Evolutionary conservation across 2,113 vertebrate genomes (phyloP), one percentile per base, ranked within the genome.

Genomic region (Anseranas semipalmata): DNA sequence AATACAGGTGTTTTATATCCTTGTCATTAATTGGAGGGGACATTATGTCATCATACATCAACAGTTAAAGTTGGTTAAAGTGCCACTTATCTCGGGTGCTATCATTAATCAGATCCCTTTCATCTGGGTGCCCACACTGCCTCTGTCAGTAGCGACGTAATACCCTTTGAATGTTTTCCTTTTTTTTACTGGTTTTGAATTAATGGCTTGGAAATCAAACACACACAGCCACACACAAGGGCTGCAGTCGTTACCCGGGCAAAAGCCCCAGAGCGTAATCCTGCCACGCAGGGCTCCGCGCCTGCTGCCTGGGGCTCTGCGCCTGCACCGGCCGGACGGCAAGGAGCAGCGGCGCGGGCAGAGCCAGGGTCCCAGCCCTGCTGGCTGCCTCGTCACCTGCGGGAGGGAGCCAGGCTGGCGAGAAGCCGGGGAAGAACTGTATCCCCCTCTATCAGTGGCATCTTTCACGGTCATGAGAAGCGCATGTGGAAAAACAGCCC

Each of bases 21-120:
- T 97, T 98, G 97, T 95, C 98, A 98, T 98, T 98, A 98, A 98
- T 98, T 97, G 98, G 97, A 98, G 97, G 97, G 98, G 98, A 98
- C 98, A 97, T 98, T 96, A 97, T 98, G 98, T 97, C 98, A 98
- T 96, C 98, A 93, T 97, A 97, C 97, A 98, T 98, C 98, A 98
- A 80, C 91, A 93, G 97, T 97, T 97, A 96, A 97, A 98, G 97
- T 97, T 97, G 97, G 96, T 93, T 96, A 76, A 96, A 98, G 98
- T 97, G 98, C 98, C 98, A 97, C 97, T 98, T 98, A 59, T 96
- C 97, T 97, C 91, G 94, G 96, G 97, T 92, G 96, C 93, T 93
- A 74, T 89, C 97, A 97, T 98, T 92, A 98, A 98, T 98, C 98
- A 98, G 96, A 63, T 97, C 93, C 96, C 94, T 97, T 97, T 94